Conservation (phyloP, 2,797 vertebrate genomes). For the Anomalospiza imberbis region DNA sequence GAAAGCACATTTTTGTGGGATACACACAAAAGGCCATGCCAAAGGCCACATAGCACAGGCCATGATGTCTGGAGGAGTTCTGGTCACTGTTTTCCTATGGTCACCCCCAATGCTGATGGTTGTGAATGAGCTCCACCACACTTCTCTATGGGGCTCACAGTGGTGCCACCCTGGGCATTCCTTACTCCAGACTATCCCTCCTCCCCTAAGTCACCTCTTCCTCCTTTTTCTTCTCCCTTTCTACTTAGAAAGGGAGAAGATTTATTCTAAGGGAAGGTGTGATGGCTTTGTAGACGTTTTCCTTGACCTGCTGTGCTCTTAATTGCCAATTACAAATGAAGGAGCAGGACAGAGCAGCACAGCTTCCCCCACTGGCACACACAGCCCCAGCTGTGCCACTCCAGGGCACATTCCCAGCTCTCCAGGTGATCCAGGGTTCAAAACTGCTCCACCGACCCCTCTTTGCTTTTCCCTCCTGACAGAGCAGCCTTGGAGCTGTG, state of each 20-base stretch:
- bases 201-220: background rate
- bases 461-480: background rate
- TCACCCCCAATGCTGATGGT: accelerated
- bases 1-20: background rate
- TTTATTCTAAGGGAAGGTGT: background rate
- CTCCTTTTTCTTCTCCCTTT: background rate
- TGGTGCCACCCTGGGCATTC: background rate
- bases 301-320: background rate
- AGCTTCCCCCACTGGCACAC: background rate
- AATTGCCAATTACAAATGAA: background rate
- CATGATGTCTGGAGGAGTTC: background rate
- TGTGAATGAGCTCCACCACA: background rate
- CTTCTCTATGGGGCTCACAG: accelerated
- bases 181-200: background rate
- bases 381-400: background rate
- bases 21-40: too few relatives aligned
- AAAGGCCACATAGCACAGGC: background rate
- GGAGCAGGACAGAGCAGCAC: accelerated
- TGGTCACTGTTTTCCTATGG: background rate
- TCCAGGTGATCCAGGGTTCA: background rate
- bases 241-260: background rate
- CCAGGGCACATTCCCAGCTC: background rate
- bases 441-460: background rate
- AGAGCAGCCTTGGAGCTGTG: background rate
- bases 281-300: background rate